Conservation (phyloP, 2,888 invertebrate genomes). For the Geotrupes spiniger region DNA sequence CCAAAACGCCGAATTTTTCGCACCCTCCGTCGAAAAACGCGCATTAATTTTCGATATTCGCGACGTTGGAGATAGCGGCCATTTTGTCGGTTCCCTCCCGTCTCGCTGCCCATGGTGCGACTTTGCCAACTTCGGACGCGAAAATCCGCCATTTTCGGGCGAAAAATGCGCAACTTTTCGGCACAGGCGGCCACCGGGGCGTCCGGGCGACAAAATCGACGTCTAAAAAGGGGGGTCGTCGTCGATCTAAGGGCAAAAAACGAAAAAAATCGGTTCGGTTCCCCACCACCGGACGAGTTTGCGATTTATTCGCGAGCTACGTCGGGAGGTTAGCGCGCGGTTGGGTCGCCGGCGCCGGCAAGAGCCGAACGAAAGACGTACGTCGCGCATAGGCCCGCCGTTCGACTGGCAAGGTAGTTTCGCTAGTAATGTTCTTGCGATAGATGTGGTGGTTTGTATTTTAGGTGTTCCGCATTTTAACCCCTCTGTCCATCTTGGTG, state of each 20-base stretch:
- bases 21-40: conserved; percentile 1
- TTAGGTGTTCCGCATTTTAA: conserved; percentile 10
- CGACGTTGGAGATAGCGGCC: conserved; percentile 39
- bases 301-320: conserved; percentile 13
- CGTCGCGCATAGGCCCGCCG: conserved; percentile 4
- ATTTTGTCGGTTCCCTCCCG: conserved; percentile 44
- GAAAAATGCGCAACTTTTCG: conserved; percentile 38
- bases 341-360: conserved; percentile 15
- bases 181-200: conserved; percentile 1
- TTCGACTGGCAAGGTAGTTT: conserved; percentile 15
- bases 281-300: conserved; percentile 28
- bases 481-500: conserved; percentile 11
- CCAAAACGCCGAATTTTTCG: not conserved
- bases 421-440: conserved; percentile 20
- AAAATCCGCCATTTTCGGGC: conserved; percentile 34
- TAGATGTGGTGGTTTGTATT: conserved; percentile 19
- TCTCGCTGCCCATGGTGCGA: conserved; percentile 41
- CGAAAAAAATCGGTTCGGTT: conserved; percentile 18
- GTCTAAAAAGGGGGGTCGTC: conserved; percentile 10
- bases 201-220: not conserved
- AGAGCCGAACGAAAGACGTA: conserved; percentile 17
- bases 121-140: conserved; percentile 36
- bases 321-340: not conserved
- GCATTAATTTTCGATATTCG: conserved; percentile 11
- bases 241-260: conserved; percentile 20